Evolutionary conservation across 37 sponge, comb jelly and placozoan genomes (phyloP).

Genomic region (Cliona cf. orientalis): DNA sequence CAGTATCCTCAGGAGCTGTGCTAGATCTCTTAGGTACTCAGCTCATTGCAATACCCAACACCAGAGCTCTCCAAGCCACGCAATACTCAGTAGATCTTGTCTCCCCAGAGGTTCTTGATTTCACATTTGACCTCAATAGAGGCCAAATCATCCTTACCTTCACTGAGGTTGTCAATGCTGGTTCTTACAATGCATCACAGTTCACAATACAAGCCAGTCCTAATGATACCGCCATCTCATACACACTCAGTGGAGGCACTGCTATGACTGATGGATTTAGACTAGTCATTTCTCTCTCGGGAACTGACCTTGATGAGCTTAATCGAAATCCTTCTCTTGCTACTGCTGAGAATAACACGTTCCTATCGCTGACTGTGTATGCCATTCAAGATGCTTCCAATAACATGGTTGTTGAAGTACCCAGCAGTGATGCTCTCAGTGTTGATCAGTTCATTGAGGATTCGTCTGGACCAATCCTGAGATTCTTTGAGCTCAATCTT

Average conservation of each 20-base stretch:
- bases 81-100: conserved; percentile 74
- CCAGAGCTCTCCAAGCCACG: conserved; percentile 55
- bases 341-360: conserved; percentile 54
- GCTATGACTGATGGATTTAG: conserved; percentile 14
- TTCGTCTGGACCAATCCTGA: conserved; percentile 48
- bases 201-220: conserved; percentile 51
- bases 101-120: conserved; percentile 60
- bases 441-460: conserved; percentile 54
- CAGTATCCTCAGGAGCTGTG: conserved; percentile 46
- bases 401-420: conserved; percentile 44
- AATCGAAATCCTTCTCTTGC: conserved; percentile 61
- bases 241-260: conserved; percentile 71
- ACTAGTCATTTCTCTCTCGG: conserved; percentile 37
- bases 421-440: conserved; percentile 8
- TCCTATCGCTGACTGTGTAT: conserved; percentile 46
- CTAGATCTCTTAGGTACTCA: conserved; percentile 48
- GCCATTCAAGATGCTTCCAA: conserved; percentile 51
- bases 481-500: conserved; percentile 60
- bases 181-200: conserved; percentile 53
- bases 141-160: conserved; percentile 75
- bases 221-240: conserved; percentile 38
- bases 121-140: conserved; percentile 66
- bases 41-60: conserved; percentile 41
- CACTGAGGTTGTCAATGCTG: conserved; percentile 55
- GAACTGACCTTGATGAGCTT: conserved; percentile 61